Evolutionary conservation across 2,113 vertebrate species (phyloP).

Genomic region (Lathamus discolor): DNA sequence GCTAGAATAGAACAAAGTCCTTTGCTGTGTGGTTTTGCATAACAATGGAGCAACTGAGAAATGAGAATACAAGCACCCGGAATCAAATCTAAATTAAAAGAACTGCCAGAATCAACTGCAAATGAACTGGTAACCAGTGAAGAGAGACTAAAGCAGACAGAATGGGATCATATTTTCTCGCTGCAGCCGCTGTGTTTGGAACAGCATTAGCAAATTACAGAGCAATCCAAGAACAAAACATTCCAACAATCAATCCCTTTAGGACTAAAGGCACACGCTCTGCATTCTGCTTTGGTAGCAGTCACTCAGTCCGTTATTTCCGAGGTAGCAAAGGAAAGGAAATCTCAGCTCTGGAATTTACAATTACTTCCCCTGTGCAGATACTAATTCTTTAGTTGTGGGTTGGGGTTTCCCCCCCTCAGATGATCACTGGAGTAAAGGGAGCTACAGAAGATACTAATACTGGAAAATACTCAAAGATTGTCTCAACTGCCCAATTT

Average conservation of each 20-base stretch:
- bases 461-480: not conserved
- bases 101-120: not conserved
- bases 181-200: not conserved
- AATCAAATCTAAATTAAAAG: not conserved
- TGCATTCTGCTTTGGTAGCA: not conserved
- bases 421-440: not conserved
- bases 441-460: not conserved
- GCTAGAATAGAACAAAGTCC: not conserved
- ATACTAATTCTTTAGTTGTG: not conserved
- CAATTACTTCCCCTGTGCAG: not conserved
- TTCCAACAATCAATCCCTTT: constrained; percentile 12
- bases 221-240: constrained; percentile 31
- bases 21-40: not conserved
- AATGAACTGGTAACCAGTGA: not conserved
- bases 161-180: not conserved
- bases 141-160: not conserved
- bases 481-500: not conserved
- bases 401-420: not conserved
- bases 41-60: not conserved
- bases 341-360: not conserved
- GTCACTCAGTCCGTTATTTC: constrained; percentile 44
- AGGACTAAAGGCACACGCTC: constrained; percentile 29
- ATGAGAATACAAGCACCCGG: not conserved
- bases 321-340: constrained; percentile 22
- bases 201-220: constrained; percentile 24